A percentile compares a stretch with the other conserved stretches of the same genome.
These are phyloP conservation scores for Pseudonaja textilis DNA, from an alignment of 2,113 vertebrate genomes.

Conservation along the genomic window DNA sequence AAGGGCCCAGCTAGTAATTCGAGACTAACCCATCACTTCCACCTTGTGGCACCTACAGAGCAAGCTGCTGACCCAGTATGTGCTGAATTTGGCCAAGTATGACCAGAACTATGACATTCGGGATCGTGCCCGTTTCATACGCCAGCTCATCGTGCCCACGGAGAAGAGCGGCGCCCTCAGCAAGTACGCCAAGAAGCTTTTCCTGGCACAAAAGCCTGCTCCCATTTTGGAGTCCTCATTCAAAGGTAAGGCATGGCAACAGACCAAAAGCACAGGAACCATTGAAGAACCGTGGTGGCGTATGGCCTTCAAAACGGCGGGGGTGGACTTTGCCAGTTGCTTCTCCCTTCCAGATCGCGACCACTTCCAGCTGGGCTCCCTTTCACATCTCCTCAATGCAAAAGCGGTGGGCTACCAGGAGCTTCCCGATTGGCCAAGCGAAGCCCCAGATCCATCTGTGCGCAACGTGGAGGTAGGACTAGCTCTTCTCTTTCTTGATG, in stretches of 20 bases:
- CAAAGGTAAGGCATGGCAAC: slow-evolving; percentile 80
- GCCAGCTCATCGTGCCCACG: slow-evolving; percentile 95
- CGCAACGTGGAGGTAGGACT: slow-evolving; percentile 93
- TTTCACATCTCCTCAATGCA: slow-evolving; percentile 94
- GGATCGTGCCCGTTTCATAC: slow-evolving; percentile 92
- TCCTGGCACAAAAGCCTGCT: slow-evolving; percentile 94
- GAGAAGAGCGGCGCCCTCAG: slow-evolving; percentile 94
- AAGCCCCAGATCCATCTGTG: slow-evolving; percentile 94
- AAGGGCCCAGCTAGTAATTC: not conserved
- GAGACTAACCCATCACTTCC: no score
- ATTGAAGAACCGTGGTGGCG: not conserved
- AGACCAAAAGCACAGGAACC: not conserved
- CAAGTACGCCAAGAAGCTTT: slow-evolving; percentile 96
- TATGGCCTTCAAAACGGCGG: not conserved
- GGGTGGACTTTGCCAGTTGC: not conserved
- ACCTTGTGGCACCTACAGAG: slow-evolving; percentile 37
- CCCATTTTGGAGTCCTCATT: slow-evolving; percentile 95
- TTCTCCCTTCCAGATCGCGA: slow-evolving; percentile 80
- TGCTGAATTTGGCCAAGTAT: slow-evolving; percentile 96
- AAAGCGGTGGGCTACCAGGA: slow-evolving; percentile 98
- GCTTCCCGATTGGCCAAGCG: slow-evolving; percentile 92
- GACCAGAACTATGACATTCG: slow-evolving; percentile 99
- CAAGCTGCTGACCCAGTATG: slow-evolving; percentile 95
- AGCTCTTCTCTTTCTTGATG: accelerated
- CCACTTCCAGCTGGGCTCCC: slow-evolving; percentile 95